These are phyloP conservation scores for Hemithea aestivaria DNA, from an alignment of 2,888 invertebrate species.

Conservation along the genomic window DNA sequence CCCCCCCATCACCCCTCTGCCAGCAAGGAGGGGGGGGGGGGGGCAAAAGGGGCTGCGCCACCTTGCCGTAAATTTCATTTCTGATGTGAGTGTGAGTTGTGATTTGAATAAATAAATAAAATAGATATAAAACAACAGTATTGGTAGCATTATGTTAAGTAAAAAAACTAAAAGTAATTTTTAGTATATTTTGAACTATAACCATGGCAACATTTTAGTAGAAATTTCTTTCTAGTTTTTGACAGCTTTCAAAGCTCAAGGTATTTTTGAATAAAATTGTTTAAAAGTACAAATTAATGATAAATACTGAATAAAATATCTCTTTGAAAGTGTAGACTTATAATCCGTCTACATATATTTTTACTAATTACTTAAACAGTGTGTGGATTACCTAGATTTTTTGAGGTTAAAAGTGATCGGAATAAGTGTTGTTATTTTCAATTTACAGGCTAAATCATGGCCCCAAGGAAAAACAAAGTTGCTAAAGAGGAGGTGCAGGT, in stretches of 20 bases:
- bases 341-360: slow-evolving; percentile 15
- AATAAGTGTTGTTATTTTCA: slow-evolving; percentile 66
- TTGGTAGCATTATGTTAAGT: no score
- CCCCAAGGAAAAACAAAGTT: slow-evolving; percentile 98
- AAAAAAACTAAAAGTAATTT: no score
- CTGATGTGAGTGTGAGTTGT: no score
- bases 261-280: slow-evolving; percentile 49
- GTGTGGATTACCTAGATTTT: slow-evolving; percentile 59
- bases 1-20: no score
- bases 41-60: no score
- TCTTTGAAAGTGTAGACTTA: slow-evolving; percentile 18
- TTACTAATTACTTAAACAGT: slow-evolving; percentile 28
- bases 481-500: slow-evolving; percentile 98
- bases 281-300: slow-evolving; percentile 36
- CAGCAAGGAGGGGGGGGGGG: no score
- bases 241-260: slow-evolving; percentile 74
- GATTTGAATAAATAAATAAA: no score
- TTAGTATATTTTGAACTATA: no score
- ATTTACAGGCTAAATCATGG: slow-evolving; percentile 85
- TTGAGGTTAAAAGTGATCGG: slow-evolving; percentile 64
- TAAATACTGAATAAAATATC: slow-evolving; percentile 41
- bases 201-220: slow-evolving; percentile 10
- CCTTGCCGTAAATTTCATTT: no score
- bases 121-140: no score
- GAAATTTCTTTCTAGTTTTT: slow-evolving; percentile 64